Evolutionary conservation across 2,797 vertebrate genomes (phyloP).

Genomic region (Sebastes nivosus): DNA sequence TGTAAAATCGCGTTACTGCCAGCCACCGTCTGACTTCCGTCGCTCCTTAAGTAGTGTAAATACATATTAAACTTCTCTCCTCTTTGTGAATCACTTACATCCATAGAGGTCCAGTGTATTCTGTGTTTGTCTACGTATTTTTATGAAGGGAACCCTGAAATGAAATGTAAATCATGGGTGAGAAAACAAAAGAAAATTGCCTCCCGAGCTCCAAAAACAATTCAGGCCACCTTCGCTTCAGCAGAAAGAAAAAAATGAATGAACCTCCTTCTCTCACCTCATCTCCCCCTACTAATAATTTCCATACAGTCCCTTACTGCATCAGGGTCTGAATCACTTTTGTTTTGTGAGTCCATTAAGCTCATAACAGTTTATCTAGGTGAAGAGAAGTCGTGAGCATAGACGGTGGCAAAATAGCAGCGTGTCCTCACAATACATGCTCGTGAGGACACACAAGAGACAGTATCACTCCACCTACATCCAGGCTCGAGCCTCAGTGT

Average conservation of each 20-base stretch:
- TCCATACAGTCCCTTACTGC: not conserved
- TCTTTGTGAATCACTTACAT: not conserved
- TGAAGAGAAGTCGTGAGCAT: slow-evolving; percentile 13
- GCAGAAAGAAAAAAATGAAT: not conserved
- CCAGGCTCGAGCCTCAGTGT: slow-evolving; percentile 40
- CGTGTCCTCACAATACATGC: slow-evolving; percentile 22
- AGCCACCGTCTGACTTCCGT: too few species aligned
- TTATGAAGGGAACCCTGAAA: not conserved
- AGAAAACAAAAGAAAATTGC: not conserved
- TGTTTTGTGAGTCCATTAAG: not conserved
- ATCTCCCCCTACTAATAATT: not conserved
- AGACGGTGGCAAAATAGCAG: slow-evolving; percentile 36
- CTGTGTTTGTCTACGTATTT: not conserved
- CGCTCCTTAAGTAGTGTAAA: not conserved
- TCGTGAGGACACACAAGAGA: slow-evolving; percentile 45
- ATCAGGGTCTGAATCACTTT: slow-evolving; percentile 11
- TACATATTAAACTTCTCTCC: not conserved
- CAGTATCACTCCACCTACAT: slow-evolving; percentile 53
- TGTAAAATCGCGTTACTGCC: too few species aligned
- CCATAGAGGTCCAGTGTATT: not conserved
- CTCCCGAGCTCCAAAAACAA: not conserved
- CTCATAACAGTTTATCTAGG: slow-evolving; percentile 11
- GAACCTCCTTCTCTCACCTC: not conserved
- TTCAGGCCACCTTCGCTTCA: not conserved
- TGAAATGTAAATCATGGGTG: not conserved